Evolutionary conservation across 2,113 vertebrate genomes (phyloP).

Genomic region (Chionomys nivalis): DNA sequence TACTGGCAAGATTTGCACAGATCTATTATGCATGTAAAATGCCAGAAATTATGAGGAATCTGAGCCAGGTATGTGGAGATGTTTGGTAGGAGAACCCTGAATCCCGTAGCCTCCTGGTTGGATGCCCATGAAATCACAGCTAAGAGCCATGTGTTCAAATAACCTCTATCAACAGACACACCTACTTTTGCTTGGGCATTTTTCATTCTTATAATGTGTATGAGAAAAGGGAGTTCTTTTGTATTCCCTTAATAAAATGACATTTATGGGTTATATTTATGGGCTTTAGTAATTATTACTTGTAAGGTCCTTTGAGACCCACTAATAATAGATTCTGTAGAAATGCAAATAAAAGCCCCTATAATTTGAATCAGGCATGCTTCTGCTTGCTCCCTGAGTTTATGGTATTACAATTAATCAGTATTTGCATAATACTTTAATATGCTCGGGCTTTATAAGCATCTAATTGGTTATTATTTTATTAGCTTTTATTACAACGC

Average conservation of each 20-base stretch:
- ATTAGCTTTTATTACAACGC: conserved; percentile 55
- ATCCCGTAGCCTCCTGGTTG: background rate
- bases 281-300: conserved; percentile 66
- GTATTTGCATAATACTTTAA: conserved; percentile 69
- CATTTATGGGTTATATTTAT: conserved; percentile 54
- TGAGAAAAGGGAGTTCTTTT: conserved; percentile 36
- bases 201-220: conserved; percentile 4
- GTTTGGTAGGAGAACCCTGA: background rate
- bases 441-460: conserved; percentile 58
- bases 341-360: conserved; percentile 70
- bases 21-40: background rate
- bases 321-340: conserved; percentile 67
- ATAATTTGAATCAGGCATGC: conserved; percentile 59
- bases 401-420: conserved; percentile 64
- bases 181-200: background rate
- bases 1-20: background rate
- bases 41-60: conserved; percentile 27
- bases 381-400: conserved; percentile 65
- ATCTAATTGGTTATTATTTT: conserved; percentile 66
- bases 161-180: background rate
- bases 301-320: conserved; percentile 59
- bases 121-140: background rate
- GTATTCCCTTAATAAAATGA: conserved; percentile 57
- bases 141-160: background rate
- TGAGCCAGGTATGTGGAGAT: background rate